Conservation (phyloP, 35 echinoderm and acorn worm species). For the Hemicentrotus pulcherrimus region DNA sequence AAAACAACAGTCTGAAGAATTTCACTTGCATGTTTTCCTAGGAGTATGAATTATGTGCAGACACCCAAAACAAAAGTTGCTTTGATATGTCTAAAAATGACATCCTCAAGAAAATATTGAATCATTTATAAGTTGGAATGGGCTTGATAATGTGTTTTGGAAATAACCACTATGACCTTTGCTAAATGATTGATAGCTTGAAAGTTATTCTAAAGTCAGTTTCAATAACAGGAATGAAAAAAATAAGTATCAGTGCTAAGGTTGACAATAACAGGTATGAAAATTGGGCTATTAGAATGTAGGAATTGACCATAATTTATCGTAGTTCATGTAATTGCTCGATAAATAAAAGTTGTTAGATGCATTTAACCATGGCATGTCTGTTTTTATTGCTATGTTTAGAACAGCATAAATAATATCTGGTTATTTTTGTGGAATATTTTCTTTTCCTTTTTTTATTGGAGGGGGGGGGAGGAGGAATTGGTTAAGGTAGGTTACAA, state of each 20-base stretch:
- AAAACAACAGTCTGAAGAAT: too few species aligned
- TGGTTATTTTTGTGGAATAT: not conserved
- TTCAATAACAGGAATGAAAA: not conserved
- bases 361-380: not conserved
- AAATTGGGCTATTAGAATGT: not conserved
- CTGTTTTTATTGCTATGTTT: not conserved
- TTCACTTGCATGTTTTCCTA: too few species aligned
- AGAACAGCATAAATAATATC: not conserved
- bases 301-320: not conserved
- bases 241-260: not conserved
- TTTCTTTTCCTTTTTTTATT: not conserved
- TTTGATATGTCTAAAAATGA: not conserved
- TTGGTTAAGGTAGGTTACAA: too few species aligned
- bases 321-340: not conserved
- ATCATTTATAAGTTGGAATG: not conserved
- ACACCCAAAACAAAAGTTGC: not conserved
- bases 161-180: not conserved
- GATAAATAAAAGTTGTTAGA: not conserved
- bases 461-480: too few species aligned
- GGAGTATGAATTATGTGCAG: not conserved
- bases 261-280: not conserved
- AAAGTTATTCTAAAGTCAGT: too few species aligned
- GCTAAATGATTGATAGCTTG: not conserved
- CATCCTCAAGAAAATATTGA: not conserved
- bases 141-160: not conserved